Conservation (phyloP, 2,888 invertebrate genomes). For the Dromius quadrimaculatus region DNA sequence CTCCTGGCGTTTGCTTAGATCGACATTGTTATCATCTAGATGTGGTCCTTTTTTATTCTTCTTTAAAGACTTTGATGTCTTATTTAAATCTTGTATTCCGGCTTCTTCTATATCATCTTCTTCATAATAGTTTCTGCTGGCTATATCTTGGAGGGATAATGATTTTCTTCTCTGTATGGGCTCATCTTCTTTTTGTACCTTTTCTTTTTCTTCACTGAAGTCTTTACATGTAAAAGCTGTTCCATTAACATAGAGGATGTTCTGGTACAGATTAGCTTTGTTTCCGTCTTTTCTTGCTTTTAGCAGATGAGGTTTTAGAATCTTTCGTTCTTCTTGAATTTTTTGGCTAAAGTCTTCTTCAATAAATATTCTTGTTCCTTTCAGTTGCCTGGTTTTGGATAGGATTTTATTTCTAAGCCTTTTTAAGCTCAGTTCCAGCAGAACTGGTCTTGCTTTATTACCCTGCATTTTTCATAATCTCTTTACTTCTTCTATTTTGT, state of each 20-base stretch:
- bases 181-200: no score
- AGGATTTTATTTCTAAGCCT: not conserved
- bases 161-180: no score
- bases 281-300: not conserved
- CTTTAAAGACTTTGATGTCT: not conserved
- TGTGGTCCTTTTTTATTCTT: not conserved
- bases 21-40: not conserved
- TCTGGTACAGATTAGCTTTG: not conserved
- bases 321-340: not conserved
- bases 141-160: not conserved
- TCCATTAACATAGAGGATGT: not conserved
- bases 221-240: not conserved
- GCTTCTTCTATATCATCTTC: not conserved
- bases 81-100: not conserved
- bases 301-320: not conserved
- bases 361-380: not conserved
- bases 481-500: slow-evolving; percentile 2
- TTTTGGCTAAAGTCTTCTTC: not conserved
- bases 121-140: not conserved
- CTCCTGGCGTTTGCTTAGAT: not conserved
- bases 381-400: not conserved
- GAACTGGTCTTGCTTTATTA: not conserved
- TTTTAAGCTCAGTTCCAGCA: not conserved
- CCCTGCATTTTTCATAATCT: not conserved
- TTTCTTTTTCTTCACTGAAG: not conserved